A percentile compares a stretch with the other conserved stretches of the same genome.
These are phyloP conservation scores for Trichoplusia ni DNA, from an alignment of 1,140 invertebrate genomes.

Conservation along the genomic window DNA sequence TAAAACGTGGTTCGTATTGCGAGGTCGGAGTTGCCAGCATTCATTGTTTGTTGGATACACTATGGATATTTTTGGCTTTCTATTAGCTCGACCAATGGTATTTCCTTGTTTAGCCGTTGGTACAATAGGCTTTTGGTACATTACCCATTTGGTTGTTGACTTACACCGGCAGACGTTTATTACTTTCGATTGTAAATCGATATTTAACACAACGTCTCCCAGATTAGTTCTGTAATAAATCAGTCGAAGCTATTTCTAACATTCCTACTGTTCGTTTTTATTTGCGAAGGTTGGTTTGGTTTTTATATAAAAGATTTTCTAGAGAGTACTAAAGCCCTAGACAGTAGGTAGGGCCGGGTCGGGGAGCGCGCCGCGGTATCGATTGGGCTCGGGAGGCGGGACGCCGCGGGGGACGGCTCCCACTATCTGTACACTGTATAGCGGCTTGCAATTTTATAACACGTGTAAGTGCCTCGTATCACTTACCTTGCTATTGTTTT, in stretches of 20 bases:
- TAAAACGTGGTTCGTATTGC: neutral
- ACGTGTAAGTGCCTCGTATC: neutral
- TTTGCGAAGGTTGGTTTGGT: no score
- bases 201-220: neutral
- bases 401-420: no score
- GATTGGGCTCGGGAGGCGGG: constrained; percentile 39
- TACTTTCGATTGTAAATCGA: constrained; percentile 24
- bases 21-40: constrained; percentile 18
- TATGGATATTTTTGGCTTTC: constrained; percentile 50
- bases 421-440: neutral
- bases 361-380: constrained; percentile 58
- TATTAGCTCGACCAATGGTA: constrained; percentile 42
- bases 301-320: neutral
- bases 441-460: constrained; percentile 10
- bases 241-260: no score
- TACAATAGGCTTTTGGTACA: constrained; percentile 27
- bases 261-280: no score
- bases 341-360: neutral
- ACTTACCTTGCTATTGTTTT: neutral
- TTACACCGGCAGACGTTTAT: constrained; percentile 26
- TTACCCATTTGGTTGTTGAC: constrained; percentile 27
- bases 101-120: constrained; percentile 50
- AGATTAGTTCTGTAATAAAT: neutral
- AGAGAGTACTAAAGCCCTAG: neutral
- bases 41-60: constrained; percentile 4